phyloP scores from a whole-genome alignment of 1,140 invertebrate genomes.

The Achroia grisella region DNA sequence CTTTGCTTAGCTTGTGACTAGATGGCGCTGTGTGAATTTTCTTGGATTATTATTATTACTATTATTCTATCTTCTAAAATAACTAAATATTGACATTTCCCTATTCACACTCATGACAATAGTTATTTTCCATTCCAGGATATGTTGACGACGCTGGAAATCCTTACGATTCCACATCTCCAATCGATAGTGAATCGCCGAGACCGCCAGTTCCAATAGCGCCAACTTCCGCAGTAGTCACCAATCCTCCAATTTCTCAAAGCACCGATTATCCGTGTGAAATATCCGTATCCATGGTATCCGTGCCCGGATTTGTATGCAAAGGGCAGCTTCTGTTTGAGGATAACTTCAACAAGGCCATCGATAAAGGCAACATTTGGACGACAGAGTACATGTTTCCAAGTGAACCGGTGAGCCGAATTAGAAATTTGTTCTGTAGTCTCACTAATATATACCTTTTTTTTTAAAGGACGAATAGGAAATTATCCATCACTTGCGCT shows the following conservation, averaged over 20 bases:
- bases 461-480: too few relatives aligned
- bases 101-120: too few relatives aligned
- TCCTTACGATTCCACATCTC: slow-evolving; percentile 12
- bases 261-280: slow-evolving; percentile 27
- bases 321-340: slow-evolving; percentile 72
- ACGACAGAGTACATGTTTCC: slow-evolving; percentile 67
- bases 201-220: neutral
- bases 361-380: slow-evolving; percentile 58
- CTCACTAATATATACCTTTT: too few relatives aligned
- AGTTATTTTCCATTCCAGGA: slow-evolving; percentile 8
- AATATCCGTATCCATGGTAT: slow-evolving; percentile 36
- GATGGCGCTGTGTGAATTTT: too few relatives aligned
- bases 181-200: too few relatives aligned
- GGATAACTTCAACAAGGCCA: slow-evolving; percentile 63
- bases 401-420: slow-evolving; percentile 44
- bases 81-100: too few relatives aligned
- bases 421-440: too few relatives aligned
- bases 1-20: too few relatives aligned
- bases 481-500: too few relatives aligned
- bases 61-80: too few relatives aligned
- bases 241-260: neutral
- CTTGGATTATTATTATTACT: too few relatives aligned
- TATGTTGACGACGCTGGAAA: slow-evolving; percentile 38
- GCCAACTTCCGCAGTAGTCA: neutral
- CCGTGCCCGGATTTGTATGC: slow-evolving; percentile 60